These are phyloP conservation scores for Poeciliopsis occidentalis DNA, from an alignment of 2,113 vertebrate species.

Conservation along the genomic window DNA sequence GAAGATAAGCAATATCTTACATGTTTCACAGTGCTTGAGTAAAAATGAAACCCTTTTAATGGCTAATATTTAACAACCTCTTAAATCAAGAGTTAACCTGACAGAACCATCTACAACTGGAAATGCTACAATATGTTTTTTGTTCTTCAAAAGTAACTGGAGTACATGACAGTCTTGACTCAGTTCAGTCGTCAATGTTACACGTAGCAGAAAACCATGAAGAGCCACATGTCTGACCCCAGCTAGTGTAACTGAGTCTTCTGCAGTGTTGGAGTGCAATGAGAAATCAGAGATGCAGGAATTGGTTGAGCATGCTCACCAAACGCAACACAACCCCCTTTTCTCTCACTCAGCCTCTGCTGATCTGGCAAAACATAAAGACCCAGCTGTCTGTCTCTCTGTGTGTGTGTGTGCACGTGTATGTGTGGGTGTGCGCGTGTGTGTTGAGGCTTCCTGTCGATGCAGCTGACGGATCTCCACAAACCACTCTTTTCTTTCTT, in stretches of 20 bases:
- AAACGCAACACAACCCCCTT: constrained; percentile 10
- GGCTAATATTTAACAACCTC: too few species aligned
- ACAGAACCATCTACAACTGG: too few species aligned
- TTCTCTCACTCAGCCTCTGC: constrained; percentile 31
- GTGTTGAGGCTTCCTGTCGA: constrained; percentile 16
- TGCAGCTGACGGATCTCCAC: constrained; percentile 26
- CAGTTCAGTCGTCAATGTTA: constrained; percentile 3
- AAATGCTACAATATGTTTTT: not conserved
- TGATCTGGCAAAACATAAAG: constrained; percentile 49
- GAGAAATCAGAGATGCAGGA: constrained; percentile 32
- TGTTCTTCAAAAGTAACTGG: not conserved
- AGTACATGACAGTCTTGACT: constrained; percentile 7
- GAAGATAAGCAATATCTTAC: too few species aligned
- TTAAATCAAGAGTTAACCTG: too few species aligned
- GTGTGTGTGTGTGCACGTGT: constrained; percentile 11
- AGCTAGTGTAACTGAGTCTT: constrained; percentile 30
- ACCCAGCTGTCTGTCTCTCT: constrained; percentile 32
- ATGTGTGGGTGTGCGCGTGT: not conserved
- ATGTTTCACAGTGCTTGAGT: too few species aligned
- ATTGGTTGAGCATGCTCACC: not conserved
- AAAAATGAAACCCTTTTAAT: too few species aligned
- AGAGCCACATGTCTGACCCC: not conserved
- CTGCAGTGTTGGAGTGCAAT: constrained; percentile 30
- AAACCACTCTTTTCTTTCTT: not conserved
- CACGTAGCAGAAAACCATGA: not conserved